Conservation (phyloP, 1,140 invertebrate species). For the Drosophila sproati region DNA sequence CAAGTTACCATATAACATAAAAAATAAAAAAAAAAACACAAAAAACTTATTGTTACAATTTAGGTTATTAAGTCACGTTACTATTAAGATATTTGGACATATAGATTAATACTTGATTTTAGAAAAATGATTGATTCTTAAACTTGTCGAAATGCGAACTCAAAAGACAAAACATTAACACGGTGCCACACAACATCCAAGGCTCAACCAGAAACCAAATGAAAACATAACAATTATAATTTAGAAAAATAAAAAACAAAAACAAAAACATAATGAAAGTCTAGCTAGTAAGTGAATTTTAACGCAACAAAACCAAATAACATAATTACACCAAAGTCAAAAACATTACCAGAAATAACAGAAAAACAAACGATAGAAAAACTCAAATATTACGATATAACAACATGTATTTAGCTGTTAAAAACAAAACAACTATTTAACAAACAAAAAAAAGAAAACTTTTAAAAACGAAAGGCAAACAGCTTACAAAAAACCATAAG, state of each 20-base stretch:
- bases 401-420: constrained; percentile 79
- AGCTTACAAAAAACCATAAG: constrained; percentile 61
- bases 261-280: constrained; percentile 35
- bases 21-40: constrained; percentile 13
- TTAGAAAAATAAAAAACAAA: constrained; percentile 48
- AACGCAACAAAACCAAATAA: constrained; percentile 65
- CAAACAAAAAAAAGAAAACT: constrained; percentile 46
- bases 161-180: constrained; percentile 58
- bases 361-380: constrained; percentile 33
- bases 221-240: constrained; percentile 71
- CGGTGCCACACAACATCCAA: constrained; percentile 62
- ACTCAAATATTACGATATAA: constrained; percentile 70
- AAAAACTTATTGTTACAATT: constrained; percentile 75
- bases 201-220: constrained; percentile 72
- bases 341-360: constrained; percentile 40
- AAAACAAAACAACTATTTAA: constrained; percentile 51
- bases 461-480: constrained; percentile 57
- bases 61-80: constrained; percentile 72
- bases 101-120: constrained; percentile 66
- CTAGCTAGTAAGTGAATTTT: constrained; percentile 79
- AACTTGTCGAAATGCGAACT: constrained; percentile 82
- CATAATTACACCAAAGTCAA: constrained; percentile 51
- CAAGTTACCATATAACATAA: constrained; percentile 51
- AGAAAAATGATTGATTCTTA: constrained; percentile 79
- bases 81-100: constrained; percentile 77